Percentiles rank a stretch among this genome's conserved stretches.
Evolutionary conservation across 2,888 invertebrate genomes (phyloP).

Genomic region (Lepidocyrtinus sp.): DNA sequence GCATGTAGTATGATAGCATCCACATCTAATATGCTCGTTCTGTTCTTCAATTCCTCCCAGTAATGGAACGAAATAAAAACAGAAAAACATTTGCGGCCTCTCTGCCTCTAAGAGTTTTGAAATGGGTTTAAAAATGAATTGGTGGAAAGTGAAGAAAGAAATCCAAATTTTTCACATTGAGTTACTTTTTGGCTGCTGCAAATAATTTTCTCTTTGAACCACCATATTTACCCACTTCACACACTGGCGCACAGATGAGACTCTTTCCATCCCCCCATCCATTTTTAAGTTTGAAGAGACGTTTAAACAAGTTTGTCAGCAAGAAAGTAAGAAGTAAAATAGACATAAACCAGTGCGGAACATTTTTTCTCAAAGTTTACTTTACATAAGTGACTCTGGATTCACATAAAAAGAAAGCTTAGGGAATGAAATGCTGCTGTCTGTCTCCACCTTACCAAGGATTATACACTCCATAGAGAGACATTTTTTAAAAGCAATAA

Average conservation of each 20-base stretch:
- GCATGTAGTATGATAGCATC: neutral
- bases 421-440: conserved; percentile 30
- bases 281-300: neutral
- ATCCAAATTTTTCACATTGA: neutral
- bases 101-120: neutral
- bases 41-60: neutral
- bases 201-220: neutral
- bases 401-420: conserved; percentile 21
- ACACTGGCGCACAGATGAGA: neutral
- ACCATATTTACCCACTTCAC: neutral
- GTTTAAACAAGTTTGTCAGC: neutral
- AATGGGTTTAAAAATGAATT: neutral
- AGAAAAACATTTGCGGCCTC: neutral
- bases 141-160: conserved; percentile 11
- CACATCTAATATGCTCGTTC: neutral
- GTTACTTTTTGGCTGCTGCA: neutral
- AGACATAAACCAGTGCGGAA: neutral
- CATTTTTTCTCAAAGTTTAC: neutral
- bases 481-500: conserved; percentile 25
- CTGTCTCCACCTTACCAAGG: conserved; percentile 29
- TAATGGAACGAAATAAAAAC: neutral
- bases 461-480: conserved; percentile 40
- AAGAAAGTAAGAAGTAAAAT: neutral
- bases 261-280: neutral
- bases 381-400: neutral